Evolutionary conservation across 1,140 invertebrate species (phyloP), one percentile per base, ranked within the genome.

Genomic region (Agrilus planipennis): DNA sequence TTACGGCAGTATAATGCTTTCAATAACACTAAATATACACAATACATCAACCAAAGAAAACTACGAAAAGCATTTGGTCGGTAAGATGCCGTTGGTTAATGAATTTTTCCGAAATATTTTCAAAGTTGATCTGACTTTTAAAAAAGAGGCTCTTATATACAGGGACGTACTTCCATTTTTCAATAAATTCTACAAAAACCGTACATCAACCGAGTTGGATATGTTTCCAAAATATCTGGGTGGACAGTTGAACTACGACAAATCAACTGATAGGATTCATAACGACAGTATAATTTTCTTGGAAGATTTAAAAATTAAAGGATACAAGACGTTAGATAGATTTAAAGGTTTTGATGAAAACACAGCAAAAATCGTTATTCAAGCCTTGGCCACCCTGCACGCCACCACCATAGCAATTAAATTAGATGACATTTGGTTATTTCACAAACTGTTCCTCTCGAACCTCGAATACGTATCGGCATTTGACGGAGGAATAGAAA

Each of bases 231-330:
- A 60, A 2, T 72, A 64, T 46, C 72, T 66, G 46, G 69, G 70
- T 0, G 61, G 60, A 2, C 57, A 69, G 19, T 49, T 69, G 1
- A 66, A 67, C 4, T 39, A 70, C 0, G n/a, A n/a, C n/a, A n/a
- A n/a, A n/a, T n/a, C n/a, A n/a, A n/a, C 55, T 0, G 16, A 32
- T 0, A 53, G 56, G n/a, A 62, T 73, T 2, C 69, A 73, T 35
- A 55, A 69, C 0, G 51, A 73, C 25, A 70, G 70, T 0, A 62
- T 69, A 2, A 58, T 75, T 11, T 22, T 75, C 0, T 53, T 72
- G 46, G 71, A 75, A 34, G 72, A 75, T 54, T 40, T 74, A 3
- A 70, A 64, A 23, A 20, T 41, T 0, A 42, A 43, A 0, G 68
- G 61, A 10, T 74, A 61, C 39, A 64, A 58, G 15, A 58, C 52